Conservation (phyloP, 2,888 invertebrate genomes). For the Isoperla grammatica region DNA sequence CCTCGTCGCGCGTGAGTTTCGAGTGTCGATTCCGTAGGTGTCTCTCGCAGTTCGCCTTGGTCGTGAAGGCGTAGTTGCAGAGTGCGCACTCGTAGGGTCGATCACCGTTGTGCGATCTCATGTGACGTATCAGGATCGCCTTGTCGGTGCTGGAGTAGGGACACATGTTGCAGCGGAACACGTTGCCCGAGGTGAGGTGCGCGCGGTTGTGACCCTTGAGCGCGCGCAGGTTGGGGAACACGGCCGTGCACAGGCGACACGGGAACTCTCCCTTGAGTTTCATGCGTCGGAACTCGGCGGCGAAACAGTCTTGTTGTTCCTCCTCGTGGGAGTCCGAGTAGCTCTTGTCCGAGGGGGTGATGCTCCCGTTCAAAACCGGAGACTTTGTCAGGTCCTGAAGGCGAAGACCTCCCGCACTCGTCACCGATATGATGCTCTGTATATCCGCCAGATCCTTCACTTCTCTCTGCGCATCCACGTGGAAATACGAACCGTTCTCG, state of each 20-base stretch:
- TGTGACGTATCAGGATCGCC: constrained; percentile 83
- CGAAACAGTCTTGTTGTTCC: constrained; percentile 72
- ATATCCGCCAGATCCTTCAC: constrained; percentile 80
- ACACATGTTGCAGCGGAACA: constrained; percentile 91
- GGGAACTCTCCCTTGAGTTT: constrained; percentile 85
- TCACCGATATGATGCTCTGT: constrained; percentile 74
- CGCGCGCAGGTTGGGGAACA: constrained; percentile 83
- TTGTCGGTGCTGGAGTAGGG: constrained; percentile 85
- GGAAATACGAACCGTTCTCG: constrained; percentile 46
- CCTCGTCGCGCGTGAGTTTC: constrained; percentile 79
- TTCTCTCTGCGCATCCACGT: neutral
- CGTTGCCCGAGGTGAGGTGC: constrained; percentile 69
- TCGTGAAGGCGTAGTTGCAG: constrained; percentile 96
- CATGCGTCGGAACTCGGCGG: constrained; percentile 82
- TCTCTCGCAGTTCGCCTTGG: constrained; percentile 94
- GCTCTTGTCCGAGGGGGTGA: constrained; percentile 34
- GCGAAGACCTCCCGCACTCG: constrained; percentile 45
- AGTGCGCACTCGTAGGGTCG: constrained; percentile 90
- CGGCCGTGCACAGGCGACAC: constrained; percentile 80
- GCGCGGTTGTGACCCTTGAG: constrained; percentile 86
- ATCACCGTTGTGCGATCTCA: constrained; percentile 93
- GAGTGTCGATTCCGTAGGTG: constrained; percentile 89
- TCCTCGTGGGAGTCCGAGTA: constrained; percentile 40
- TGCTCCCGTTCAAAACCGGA: constrained; percentile 20
- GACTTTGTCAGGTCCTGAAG: constrained; percentile 26